A percentile compares a stretch with the other conserved stretches of the same genome.
Evolutionary conservation across 2,888 invertebrate species (phyloP).

Genomic region (Melinopterus prodromus): DNA sequence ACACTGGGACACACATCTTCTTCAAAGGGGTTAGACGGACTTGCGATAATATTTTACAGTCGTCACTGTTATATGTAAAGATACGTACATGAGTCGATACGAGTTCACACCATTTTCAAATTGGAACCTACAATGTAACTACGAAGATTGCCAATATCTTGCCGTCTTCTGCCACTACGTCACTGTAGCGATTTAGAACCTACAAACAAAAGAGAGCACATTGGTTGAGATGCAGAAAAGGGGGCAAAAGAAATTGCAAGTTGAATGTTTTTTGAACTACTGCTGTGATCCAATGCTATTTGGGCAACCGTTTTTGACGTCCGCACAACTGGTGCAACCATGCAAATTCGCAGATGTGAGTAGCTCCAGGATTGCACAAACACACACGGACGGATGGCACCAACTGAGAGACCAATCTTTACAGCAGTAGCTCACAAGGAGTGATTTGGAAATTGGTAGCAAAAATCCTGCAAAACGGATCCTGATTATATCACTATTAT

Average conservation of each 20-base stretch:
- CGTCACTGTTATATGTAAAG: constrained; percentile 40
- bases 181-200: constrained; percentile 9
- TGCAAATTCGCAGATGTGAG: neutral
- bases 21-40: constrained; percentile 48
- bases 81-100: constrained; percentile 54
- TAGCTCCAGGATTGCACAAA: constrained; percentile 4
- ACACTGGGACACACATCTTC: constrained; percentile 45
- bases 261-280: neutral
- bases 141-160: constrained; percentile 31
- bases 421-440: neutral
- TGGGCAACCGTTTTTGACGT: neutral
- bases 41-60: constrained; percentile 60
- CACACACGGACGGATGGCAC: neutral
- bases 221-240: neutral
- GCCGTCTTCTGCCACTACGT: constrained; percentile 26
- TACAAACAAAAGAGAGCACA: neutral
- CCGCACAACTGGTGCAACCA: neutral
- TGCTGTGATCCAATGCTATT: neutral
- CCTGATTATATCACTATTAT: neutral
- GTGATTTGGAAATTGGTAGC: neutral
- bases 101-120: constrained; percentile 33
- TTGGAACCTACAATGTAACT: constrained; percentile 46
- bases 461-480: neutral
- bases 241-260: neutral
- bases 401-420: neutral